These are phyloP conservation scores for Forbesichthys agassizii DNA, from an alignment of 2,113 vertebrate genomes.

Conservation along the genomic window DNA sequence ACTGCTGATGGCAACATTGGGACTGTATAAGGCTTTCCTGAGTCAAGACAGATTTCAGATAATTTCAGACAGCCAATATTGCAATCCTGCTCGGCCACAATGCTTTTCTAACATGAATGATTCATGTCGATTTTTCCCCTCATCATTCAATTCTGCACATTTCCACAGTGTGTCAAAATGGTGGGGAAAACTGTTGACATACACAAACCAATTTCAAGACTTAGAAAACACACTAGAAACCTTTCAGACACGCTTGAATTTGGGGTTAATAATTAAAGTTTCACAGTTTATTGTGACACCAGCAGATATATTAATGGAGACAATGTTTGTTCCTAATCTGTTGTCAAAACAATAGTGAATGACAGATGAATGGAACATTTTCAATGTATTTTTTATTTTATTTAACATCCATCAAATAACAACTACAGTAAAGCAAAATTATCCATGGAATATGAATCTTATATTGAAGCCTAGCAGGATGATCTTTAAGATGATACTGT, in stretches of 20 bases:
- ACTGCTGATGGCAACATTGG: slow-evolving; percentile 11
- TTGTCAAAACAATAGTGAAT: neutral
- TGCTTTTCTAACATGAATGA: slow-evolving; percentile 46
- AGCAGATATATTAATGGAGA: neutral
- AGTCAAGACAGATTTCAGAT: slow-evolving; percentile 5
- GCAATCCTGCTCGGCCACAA: slow-evolving; percentile 13
- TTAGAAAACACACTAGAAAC: slow-evolving; percentile 31
- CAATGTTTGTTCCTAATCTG: too few species aligned
- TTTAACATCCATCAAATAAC: neutral
- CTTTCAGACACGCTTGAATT: slow-evolving; percentile 18
- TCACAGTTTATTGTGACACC: slow-evolving; percentile 20
- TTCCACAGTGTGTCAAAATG: slow-evolving; percentile 56
- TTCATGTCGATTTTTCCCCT: slow-evolving; percentile 60
- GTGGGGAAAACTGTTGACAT: slow-evolving; percentile 50
- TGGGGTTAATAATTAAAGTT: slow-evolving; percentile 40
- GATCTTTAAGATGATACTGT: too few species aligned
- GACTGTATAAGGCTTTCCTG: slow-evolving; percentile 11
- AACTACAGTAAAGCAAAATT: too few species aligned
- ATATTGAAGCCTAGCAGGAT: too few species aligned
- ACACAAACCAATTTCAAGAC: slow-evolving; percentile 38
- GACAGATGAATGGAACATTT: neutral
- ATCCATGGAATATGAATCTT: too few species aligned
- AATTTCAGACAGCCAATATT: neutral
- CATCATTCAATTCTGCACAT: slow-evolving; percentile 34
- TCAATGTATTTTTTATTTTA: neutral